These are phyloP conservation scores for Plumapathes pennacea DNA, from an alignment of 92 coral and sea anemone species.

Conservation along the genomic window DNA sequence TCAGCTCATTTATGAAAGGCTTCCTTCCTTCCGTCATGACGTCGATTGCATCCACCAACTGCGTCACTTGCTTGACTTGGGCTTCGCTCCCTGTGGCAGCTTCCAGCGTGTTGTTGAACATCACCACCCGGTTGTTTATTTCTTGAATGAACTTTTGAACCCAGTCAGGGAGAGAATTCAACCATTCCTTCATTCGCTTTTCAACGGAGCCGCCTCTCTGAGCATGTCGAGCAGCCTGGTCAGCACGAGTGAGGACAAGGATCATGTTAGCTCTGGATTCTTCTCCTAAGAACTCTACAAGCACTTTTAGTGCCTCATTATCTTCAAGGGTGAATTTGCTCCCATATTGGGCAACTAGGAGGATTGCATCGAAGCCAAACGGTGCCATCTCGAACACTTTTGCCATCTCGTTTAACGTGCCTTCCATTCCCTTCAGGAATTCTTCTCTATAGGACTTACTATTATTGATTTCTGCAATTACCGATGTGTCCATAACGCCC, in stretches of 20 bases:
- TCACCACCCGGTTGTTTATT: slow-evolving; percentile 10
- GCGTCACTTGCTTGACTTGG: slow-evolving; percentile 10
- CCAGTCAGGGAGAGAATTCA: background rate
- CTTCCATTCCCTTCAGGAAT: background rate
- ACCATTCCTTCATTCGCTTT: background rate
- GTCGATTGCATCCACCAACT: slow-evolving; percentile 20
- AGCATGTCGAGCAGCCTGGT: slow-evolving; percentile 12
- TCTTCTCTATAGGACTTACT: background rate
- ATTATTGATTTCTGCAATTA: background rate
- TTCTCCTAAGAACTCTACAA: background rate
- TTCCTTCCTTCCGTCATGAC: slow-evolving; percentile 4
- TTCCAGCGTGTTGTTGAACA: slow-evolving; percentile 10
- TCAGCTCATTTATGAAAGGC: slow-evolving; percentile 13
- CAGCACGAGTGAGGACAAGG: slow-evolving; percentile 19
- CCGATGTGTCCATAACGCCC: slow-evolving; percentile 13
- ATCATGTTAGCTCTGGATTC: background rate
- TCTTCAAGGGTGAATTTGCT: slow-evolving; percentile 12
- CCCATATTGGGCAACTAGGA: slow-evolving; percentile 14
- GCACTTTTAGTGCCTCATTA: slow-evolving; percentile 8
- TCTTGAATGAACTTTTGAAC: slow-evolving; percentile 1
- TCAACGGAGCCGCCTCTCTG: background rate
- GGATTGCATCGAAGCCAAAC: slow-evolving; percentile 23
- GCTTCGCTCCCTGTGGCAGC: slow-evolving; percentile 6
- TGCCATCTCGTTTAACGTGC: slow-evolving; percentile 9
- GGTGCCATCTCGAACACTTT: slow-evolving; percentile 36